Evolutionary conservation across 1,140 invertebrate species (phyloP), one percentile per base, ranked within the genome.

Genomic region (Diachasma alloeum): DNA sequence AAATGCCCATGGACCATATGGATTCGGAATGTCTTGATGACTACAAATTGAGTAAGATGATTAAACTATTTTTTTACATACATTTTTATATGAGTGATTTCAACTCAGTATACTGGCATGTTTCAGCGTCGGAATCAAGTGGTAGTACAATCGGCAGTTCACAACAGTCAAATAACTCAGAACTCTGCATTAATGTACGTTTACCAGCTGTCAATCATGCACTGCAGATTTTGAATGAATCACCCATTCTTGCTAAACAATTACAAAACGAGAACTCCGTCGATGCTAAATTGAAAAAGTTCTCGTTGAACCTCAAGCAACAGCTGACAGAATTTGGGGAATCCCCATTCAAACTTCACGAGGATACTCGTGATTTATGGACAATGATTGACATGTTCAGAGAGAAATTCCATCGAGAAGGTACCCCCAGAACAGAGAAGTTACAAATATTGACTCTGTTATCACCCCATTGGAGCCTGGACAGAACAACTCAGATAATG

Each of bases 391-490:
- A 31, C 15, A 31, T 37, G 48, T 76, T 69, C 0, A 70, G 69
- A 70, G 17, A 0, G 8, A 70, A 76, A 53, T 53, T 53, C 36
- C 66, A 53, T 37, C 11, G 19, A 9, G 46, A 46, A 39, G 48
- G 8, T 13, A 76, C 67, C 3, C 48, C 17, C 11, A 46, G 13
- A 1, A 42, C 42, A 6, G 4, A 70, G 44, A 76, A 76, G 70
- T 24, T 76, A n/a, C 74, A 76, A 48, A 76, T 76, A 53, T 44
- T 76, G 3, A 76, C 75, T 11, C 6, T 76, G 24, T 56, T 76
- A 53, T 68, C 68, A 56, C 22, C n/a, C 4, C 4, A 71, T 8
- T 76, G 75, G 75, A 70, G 75, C 31, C 22, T 24, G 11, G 44
- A 59, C 15, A 72, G 72, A 67, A 59, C 66, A 31, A 6, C 22